Conservation (phyloP, 2,113 vertebrate genomes). For the Hassar affinis region DNA sequence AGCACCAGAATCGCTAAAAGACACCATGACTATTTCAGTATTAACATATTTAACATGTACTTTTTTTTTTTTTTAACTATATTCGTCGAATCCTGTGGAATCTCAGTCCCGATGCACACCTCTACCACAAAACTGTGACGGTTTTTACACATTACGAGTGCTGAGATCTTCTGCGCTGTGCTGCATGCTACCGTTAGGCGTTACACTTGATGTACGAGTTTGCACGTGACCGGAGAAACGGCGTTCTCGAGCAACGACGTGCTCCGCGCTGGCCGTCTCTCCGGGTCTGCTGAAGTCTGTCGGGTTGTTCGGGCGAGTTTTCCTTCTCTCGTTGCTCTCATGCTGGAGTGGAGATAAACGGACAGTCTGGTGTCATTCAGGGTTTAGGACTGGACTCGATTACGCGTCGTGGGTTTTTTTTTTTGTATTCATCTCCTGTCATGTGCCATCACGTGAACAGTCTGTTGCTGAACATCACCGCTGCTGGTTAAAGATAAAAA, state of each 20-base stretch:
- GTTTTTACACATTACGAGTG: background rate
- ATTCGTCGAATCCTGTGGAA: background rate
- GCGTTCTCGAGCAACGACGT: background rate
- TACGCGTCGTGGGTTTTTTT: background rate
- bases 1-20: background rate
- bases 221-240: background rate
- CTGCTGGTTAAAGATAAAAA: slow-evolving; percentile 52
- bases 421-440: background rate
- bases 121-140: background rate
- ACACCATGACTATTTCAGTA: background rate
- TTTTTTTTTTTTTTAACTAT: background rate
- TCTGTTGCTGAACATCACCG: slow-evolving; percentile 39
- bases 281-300: background rate
- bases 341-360: background rate
- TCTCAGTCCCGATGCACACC: background rate
- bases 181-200: too few species aligned
- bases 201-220: too few species aligned
- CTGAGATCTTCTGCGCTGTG: background rate
- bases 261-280: background rate
- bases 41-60: background rate
- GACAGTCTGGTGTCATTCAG: background rate
- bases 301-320: background rate
- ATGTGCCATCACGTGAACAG: background rate
- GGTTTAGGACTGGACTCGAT: background rate
- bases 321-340: background rate